These are phyloP conservation scores for Gymnosoma rotundatum DNA, from an alignment of 2,888 invertebrate genomes.

Conservation along the genomic window DNA sequence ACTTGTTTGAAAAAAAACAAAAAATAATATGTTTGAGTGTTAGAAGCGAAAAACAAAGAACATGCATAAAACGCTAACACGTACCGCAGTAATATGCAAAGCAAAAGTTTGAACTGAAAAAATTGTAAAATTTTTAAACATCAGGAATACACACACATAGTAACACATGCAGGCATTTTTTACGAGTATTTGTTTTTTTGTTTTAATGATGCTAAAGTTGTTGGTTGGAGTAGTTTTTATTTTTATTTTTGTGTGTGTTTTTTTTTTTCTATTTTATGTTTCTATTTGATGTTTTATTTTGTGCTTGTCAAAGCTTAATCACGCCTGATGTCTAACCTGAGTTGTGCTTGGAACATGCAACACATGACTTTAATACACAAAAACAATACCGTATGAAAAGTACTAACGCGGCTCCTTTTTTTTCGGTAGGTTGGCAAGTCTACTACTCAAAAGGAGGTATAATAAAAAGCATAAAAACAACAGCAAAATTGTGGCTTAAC, in stretches of 20 bases:
- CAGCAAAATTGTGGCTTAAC: conserved; percentile 22
- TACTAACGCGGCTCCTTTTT: conserved; percentile 52
- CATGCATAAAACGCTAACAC: conserved; percentile 46
- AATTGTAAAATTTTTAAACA: conserved; percentile 61
- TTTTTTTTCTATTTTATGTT: conserved; percentile 41
- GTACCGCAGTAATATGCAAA: conserved; percentile 44
- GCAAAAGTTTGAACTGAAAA: conserved; percentile 36
- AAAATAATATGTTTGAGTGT: conserved; percentile 55
- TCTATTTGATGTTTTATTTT: conserved; percentile 69
- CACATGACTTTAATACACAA: conserved; percentile 65
- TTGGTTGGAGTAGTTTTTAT: conserved; percentile 37
- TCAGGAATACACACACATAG: conserved; percentile 12
- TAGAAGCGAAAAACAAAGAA: conserved; percentile 34
- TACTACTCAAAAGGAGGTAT: conserved; percentile 56
- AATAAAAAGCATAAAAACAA: conserved; percentile 20
- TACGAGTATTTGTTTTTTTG: neutral
- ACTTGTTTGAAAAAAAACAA: conserved; percentile 15
- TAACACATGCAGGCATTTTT: conserved; percentile 47
- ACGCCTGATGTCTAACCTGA: conserved; percentile 70
- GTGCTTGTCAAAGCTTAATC: conserved; percentile 70
- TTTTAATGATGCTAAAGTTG: conserved; percentile 39
- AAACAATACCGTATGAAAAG: conserved; percentile 49
- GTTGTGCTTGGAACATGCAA: conserved; percentile 65
- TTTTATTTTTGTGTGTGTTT: too few relatives aligned
- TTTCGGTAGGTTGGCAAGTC: conserved; percentile 66